These are phyloP conservation scores for Petrocephalus schoutedeni DNA, from an alignment of 2,797 vertebrate species.

Conservation along the genomic window DNA sequence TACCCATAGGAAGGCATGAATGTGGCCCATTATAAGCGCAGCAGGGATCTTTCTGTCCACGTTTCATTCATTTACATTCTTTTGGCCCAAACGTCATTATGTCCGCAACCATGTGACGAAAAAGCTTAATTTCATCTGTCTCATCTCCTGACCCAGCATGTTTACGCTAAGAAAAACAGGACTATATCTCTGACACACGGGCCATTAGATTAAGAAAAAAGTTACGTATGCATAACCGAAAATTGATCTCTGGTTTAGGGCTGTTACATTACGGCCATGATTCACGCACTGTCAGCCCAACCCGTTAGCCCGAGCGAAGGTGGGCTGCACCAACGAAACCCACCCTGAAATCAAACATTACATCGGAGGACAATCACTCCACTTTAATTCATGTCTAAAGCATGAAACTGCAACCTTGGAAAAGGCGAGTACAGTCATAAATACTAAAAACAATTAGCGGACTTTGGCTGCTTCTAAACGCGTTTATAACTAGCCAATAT, in stretches of 20 bases:
- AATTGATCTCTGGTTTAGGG: too few relatives aligned
- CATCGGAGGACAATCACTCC: neutral
- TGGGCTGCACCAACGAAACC: neutral
- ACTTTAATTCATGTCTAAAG: neutral
- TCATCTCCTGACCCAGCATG: neutral
- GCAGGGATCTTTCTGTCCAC: neutral
- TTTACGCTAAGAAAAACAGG: neutral
- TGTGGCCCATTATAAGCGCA: neutral
- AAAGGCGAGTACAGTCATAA: neutral
- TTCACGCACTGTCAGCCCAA: neutral
- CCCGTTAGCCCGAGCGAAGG: neutral
- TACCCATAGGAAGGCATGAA: neutral
- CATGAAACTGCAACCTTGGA: neutral
- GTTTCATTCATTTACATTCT: neutral
- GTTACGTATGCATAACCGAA: neutral
- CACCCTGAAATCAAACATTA: neutral
- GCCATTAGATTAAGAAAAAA: neutral
- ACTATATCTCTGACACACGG: neutral
- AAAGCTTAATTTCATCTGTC: neutral
- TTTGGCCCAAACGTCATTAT: neutral
- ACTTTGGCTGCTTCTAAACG: neutral
- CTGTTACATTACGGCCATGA: neutral
- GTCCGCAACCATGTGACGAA: neutral
- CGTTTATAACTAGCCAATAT: neutral
- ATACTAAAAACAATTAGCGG: neutral